phyloP scores from a whole-genome alignment of 2,113 vertebrate species.

The Zosterops pallidus region DNA sequence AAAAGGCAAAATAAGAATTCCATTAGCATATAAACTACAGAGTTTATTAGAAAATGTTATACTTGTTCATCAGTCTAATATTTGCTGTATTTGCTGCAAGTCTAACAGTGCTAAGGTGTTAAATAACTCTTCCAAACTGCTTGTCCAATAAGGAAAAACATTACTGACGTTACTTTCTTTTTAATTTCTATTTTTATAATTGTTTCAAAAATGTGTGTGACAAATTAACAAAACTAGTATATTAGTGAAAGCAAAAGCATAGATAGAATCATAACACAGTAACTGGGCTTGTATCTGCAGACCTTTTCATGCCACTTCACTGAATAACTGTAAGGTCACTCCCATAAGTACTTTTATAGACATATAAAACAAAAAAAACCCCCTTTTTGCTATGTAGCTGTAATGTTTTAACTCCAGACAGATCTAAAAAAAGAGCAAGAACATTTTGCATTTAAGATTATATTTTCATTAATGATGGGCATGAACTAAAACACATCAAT shows the following conservation, averaged over 20 bases:
- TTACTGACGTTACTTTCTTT: background rate
- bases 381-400: background rate
- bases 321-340: background rate
- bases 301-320: background rate
- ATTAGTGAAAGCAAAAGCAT: background rate
- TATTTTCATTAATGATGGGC: background rate
- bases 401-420: background rate
- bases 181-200: background rate
- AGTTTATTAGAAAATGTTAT: background rate
- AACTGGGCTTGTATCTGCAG: background rate
- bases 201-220: background rate
- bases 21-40: background rate
- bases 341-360: background rate
- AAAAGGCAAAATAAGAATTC: background rate
- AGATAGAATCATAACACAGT: background rate
- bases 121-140: background rate
- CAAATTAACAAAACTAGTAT: background rate
- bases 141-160: background rate
- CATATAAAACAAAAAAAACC: background rate
- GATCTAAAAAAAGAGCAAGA: background rate
- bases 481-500: background rate
- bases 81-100: background rate
- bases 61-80: background rate
- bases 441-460: background rate
- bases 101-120: background rate